Percentiles rank a stretch among this genome's conserved stretches.
These are phyloP conservation scores for Platichthys stellatus DNA, from an alignment of 2,113 vertebrate genomes.

Conservation along the genomic window DNA sequence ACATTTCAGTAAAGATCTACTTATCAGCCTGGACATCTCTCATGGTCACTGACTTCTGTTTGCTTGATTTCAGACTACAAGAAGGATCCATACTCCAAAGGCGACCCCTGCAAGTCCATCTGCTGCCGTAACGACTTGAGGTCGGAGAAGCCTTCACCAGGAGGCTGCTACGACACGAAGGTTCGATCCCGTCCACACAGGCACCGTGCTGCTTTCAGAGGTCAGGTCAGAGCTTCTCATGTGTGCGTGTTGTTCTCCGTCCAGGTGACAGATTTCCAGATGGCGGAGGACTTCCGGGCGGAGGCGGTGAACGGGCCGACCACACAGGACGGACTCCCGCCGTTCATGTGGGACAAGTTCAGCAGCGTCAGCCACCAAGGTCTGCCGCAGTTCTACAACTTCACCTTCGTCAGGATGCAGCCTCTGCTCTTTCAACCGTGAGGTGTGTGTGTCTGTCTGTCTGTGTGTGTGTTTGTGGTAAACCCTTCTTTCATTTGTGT, in stretches of 20 bases:
- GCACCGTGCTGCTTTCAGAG: neutral
- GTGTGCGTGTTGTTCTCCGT: accelerated
- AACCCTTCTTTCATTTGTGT: neutral
- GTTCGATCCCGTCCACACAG: conserved; percentile 57
- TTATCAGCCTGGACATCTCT: too few relatives aligned
- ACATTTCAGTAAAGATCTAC: too few relatives aligned
- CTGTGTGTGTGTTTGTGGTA: neutral
- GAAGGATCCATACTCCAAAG: conserved; percentile 86
- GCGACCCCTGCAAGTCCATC: conserved; percentile 90
- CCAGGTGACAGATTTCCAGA: conserved; percentile 88
- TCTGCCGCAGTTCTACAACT: conserved; percentile 87
- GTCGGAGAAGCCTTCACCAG: conserved; percentile 75
- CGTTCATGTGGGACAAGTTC: conserved; percentile 87
- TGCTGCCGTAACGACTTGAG: conserved; percentile 91
- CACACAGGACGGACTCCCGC: conserved; percentile 84
- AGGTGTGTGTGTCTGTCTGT: conserved; percentile 14
- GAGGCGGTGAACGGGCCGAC: conserved; percentile 90
- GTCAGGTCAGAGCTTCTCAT: neutral
- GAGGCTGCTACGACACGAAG: conserved; percentile 95
- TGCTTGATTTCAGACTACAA: conserved; percentile 84
- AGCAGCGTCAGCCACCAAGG: conserved; percentile 85
- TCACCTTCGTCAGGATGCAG: conserved; percentile 86
- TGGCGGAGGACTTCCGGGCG: conserved; percentile 82
- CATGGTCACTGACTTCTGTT: neutral
- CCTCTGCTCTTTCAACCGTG: conserved; percentile 83